Conservation (phyloP, 2,888 invertebrate genomes). For the Eupithecia tripunctaria region DNA sequence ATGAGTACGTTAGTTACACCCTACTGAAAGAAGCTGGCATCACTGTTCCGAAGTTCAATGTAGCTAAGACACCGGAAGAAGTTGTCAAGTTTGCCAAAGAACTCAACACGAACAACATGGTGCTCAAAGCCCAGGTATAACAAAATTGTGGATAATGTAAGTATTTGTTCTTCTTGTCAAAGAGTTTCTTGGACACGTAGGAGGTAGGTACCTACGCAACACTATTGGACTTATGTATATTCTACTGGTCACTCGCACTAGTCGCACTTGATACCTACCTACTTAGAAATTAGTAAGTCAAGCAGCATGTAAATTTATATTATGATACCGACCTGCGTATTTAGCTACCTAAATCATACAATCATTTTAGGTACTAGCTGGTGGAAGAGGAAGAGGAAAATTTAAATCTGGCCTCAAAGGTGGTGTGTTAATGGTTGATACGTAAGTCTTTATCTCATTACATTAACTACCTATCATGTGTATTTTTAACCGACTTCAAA, state of each 20-base stretch:
- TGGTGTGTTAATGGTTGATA: slow-evolving; percentile 94
- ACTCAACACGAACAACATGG: slow-evolving; percentile 91
- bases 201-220: too few species aligned
- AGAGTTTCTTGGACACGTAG: not conserved
- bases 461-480: too few species aligned
- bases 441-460: slow-evolving; percentile 63
- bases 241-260: not conserved
- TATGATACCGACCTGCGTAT: too few species aligned
- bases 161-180: not conserved
- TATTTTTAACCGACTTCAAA: too few species aligned
- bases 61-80: slow-evolving; percentile 93
- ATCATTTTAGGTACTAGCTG: slow-evolving; percentile 89
- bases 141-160: not conserved
- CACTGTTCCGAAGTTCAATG: slow-evolving; percentile 95
- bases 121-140: slow-evolving; percentile 91
- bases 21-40: slow-evolving; percentile 93
- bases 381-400: slow-evolving; percentile 95
- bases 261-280: too few species aligned
- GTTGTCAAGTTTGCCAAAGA: slow-evolving; percentile 91
- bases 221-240: not conserved
- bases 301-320: too few species aligned
- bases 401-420: slow-evolving; percentile 98
- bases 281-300: too few species aligned
- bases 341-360: not conserved
- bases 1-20: slow-evolving; percentile 97